phyloP scores from a whole-genome alignment of 2,888 invertebrate genomes.

The Theristus sp. region DNA sequence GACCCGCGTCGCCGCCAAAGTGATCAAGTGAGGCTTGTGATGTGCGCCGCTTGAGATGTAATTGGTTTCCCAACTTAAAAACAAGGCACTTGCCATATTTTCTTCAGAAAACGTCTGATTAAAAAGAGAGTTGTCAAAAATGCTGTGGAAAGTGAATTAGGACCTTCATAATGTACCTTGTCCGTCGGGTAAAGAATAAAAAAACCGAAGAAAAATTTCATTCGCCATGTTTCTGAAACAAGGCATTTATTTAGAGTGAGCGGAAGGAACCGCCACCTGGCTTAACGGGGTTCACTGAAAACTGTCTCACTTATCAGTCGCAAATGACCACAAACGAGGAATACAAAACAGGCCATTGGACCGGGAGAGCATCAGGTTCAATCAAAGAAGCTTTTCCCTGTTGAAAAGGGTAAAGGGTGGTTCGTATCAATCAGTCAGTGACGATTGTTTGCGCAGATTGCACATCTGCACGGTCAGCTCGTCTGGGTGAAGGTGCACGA shows the following conservation, averaged over 20 bases:
- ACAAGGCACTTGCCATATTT: no score
- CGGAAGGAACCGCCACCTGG: no score
- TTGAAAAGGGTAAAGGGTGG: no score
- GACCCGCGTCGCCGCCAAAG: neutral
- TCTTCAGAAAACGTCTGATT: neutral
- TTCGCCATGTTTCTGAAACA: no score
- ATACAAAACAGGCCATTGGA: constrained; percentile 7
- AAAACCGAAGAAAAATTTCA: no score
- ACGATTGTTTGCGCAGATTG: neutral
- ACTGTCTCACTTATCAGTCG: neutral
- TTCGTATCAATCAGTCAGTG: no score
- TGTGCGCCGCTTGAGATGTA: neutral
- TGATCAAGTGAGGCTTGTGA: neutral
- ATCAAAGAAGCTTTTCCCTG: neutral
- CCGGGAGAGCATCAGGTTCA: constrained; percentile 2
- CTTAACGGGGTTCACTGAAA: neutral
- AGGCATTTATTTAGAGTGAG: no score
- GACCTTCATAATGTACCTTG: no score
- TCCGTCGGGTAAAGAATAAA: no score
- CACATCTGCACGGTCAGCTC: neutral
- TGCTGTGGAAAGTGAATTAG: constrained; percentile 9
- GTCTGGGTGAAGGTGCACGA: constrained; percentile 4
- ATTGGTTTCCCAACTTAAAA: no score
- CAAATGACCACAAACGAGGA: constrained; percentile 3
- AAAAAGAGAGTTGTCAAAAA: constrained; percentile 5